These are phyloP conservation scores for Motacilla alba DNA, from an alignment of 2,113 vertebrate genomes.

Conservation along the genomic window DNA sequence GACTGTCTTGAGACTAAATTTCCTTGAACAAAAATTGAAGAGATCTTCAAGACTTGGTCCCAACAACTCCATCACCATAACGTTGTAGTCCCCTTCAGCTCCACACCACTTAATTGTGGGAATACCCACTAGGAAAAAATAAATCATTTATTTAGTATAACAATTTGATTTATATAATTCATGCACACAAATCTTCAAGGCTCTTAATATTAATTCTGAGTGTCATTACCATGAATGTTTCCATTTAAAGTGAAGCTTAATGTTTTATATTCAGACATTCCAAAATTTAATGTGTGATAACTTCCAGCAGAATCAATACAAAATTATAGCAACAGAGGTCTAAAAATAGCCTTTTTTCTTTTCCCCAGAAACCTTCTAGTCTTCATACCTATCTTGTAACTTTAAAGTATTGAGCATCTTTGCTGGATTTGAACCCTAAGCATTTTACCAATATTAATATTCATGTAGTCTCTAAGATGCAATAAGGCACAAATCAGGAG, in stretches of 20 bases:
- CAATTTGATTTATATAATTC: neutral
- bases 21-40: conserved; percentile 96
- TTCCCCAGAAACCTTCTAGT: neutral
- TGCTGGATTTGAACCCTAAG: neutral
- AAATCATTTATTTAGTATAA: neutral
- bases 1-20: conserved; percentile 96
- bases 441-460: neutral
- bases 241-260: neutral
- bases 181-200: neutral
- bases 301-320: neutral
- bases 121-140: conserved; percentile 84
- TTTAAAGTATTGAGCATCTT: neutral
- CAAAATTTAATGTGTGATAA: neutral
- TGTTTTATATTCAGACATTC: neutral
- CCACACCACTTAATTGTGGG: conserved; percentile 96
- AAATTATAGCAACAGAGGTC: neutral
- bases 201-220: neutral
- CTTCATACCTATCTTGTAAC: neutral
- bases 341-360: neutral
- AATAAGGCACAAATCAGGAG: neutral
- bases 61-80: conserved; percentile 97
- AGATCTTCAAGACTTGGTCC: conserved; percentile 95
- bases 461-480: neutral
- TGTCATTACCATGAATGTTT: neutral
- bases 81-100: conserved; percentile 95